A percentile compares a stretch with the other conserved stretches of the same genome.
phyloP scores from a whole-genome alignment of 2,113 vertebrate genomes.

The Alectura lathami region DNA sequence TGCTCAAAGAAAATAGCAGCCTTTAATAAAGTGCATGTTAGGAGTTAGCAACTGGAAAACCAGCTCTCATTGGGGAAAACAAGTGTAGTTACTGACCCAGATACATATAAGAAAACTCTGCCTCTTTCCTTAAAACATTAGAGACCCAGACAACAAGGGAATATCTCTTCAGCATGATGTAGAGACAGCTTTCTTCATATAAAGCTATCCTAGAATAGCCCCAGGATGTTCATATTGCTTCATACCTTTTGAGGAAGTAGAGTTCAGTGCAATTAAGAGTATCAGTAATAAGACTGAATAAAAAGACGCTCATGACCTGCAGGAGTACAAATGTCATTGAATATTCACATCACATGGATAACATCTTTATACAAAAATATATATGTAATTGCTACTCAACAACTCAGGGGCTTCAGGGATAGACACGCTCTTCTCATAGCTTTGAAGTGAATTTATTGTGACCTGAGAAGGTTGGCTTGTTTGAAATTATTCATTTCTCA shows the following conservation, averaged over 20 bases:
- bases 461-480: not conserved
- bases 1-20: not conserved
- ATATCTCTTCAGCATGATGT: not conserved
- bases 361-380: not conserved
- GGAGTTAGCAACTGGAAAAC: conserved; percentile 9
- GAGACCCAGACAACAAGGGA: conserved; percentile 27
- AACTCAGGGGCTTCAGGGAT: not conserved
- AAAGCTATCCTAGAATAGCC: not conserved
- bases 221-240: not conserved
- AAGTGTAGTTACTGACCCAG: conserved; percentile 40
- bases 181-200: not conserved
- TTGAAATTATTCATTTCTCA: not conserved
- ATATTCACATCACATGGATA: not conserved
- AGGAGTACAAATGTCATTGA: conserved; percentile 1
- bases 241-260: not conserved
- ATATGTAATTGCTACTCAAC: not conserved
- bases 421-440: not conserved
- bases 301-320: not conserved
- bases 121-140: conserved; percentile 31
- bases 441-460: not conserved
- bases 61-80: not conserved
- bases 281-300: not conserved
- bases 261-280: not conserved
- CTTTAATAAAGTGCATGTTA: not conserved
- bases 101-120: conserved; percentile 41